A percentile compares a stretch with the other conserved stretches of the same genome.
Evolutionary conservation across 53 echinoderm and acorn worm species (phyloP).

Genomic region (Holothuria leucospilota): DNA sequence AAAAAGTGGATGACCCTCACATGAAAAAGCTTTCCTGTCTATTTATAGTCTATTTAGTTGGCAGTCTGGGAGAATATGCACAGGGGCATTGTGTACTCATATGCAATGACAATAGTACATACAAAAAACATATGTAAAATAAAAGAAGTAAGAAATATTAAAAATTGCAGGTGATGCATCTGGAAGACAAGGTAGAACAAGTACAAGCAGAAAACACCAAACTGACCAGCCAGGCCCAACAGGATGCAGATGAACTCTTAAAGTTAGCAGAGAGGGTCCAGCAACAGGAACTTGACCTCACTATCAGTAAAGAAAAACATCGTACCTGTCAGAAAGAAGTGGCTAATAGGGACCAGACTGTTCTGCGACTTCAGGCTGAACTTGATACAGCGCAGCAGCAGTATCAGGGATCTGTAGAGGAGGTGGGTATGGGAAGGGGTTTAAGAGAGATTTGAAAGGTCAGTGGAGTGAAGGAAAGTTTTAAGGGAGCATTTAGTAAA

Average conservation of each 20-base stretch:
- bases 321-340: conserved; percentile 95
- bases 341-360: conserved; percentile 76
- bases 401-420: conserved; percentile 82
- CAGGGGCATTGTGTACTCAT: too few relatives aligned
- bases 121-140: too few relatives aligned
- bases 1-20: too few relatives aligned
- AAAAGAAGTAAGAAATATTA: too few relatives aligned
- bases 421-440: conserved; percentile 53
- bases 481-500: too few relatives aligned
- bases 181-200: conserved; percentile 79
- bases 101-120: too few relatives aligned
- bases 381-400: conserved; percentile 91
- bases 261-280: conserved; percentile 79
- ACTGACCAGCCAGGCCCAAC: conserved; percentile 66
- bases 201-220: conserved; percentile 71
- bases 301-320: conserved; percentile 91
- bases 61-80: too few relatives aligned
- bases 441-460: too few relatives aligned
- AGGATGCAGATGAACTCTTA: conserved; percentile 80
- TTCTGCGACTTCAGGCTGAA: conserved; percentile 80
- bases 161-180: conserved; percentile 54
- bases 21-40: too few relatives aligned
- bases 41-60: too few relatives aligned
- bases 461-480: too few relatives aligned
- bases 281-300: conserved; percentile 86